Base-by-base conservation (phyloP, 2,797 vertebrate genomes). In the Aeoliscus strigatus region DNA sequence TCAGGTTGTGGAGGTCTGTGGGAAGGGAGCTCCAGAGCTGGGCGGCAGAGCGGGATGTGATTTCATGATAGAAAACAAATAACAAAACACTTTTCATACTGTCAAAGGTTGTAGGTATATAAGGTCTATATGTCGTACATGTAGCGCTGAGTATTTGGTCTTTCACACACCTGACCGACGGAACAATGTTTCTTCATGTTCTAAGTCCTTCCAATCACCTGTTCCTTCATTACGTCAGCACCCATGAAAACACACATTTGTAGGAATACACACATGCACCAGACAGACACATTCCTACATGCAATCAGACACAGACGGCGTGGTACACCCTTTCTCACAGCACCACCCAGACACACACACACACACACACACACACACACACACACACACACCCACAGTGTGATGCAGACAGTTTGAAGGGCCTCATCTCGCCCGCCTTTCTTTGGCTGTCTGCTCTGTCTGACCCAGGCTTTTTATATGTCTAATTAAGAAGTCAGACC, bases 401-500 rank as follows among this genome's bases (percentile, higher is more conserved):
- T 75, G 70, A 76, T 42, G 56, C 82, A 83, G 82, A 83, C 81
- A 74, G 69, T 74, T 73, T 84, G 79, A 81, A 86, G 85, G 80
- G 81, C 83, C 78, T 83, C 79, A 84, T 83, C 77, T 78, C 68
- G 53, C 65, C 77, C n/a, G 80, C 70, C 72, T 84, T 88, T 85
- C 81, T 85, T 75, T 67, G 63, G 42, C 73, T 82, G 83, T 85
- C 85, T 84, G 80, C 73, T 78, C 74, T n/a, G 58, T 68, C 74
- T 83, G 80, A 81, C 84, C 79, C 77, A 27, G 66, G 57, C 81
- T 75, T 71, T 83, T 84, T 81, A 80, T 62, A 63, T 27, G 60
- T 85, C 79, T 85, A 84, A 88, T 88, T 84, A 86, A 87, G 84
- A 61, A 84, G 82, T 82, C 82, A 81, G 73, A 84, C 83, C 80